Evolutionary conservation across 2,888 invertebrate species (phyloP).

Genomic region (Frankliniella intonsa): DNA sequence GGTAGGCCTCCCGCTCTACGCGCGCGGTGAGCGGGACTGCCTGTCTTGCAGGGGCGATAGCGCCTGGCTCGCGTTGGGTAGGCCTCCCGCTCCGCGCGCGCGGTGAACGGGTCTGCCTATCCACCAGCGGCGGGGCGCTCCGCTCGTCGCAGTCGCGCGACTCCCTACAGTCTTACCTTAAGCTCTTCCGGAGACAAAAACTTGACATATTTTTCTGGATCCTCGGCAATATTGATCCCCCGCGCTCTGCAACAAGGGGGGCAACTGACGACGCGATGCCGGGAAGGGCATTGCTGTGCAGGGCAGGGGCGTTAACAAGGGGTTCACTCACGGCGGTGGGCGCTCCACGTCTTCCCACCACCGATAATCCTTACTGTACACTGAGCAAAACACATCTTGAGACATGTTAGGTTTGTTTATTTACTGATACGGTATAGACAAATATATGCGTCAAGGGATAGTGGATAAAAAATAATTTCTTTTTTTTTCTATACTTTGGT

Average conservation of each 20-base stretch:
- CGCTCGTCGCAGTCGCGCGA: background rate
- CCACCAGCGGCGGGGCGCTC: background rate
- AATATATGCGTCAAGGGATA: no score
- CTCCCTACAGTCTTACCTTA: background rate
- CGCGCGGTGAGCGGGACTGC: background rate
- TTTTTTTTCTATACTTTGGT: background rate
- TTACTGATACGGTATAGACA: background rate
- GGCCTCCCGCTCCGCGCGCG: no score
- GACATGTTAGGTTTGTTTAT: background rate
- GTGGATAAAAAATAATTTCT: background rate
- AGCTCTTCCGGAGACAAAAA: background rate
- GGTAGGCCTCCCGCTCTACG: no score
- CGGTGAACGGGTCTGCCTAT: background rate
- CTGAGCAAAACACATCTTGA: conserved; percentile 1
- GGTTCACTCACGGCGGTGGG: background rate
- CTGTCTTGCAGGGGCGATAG: background rate
- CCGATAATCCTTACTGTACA: conserved; percentile 2
- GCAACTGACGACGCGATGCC: background rate
- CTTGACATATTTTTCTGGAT: background rate
- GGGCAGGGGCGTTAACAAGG: no score
- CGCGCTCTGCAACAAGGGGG: background rate
- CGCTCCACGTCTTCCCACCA: conserved; percentile 1
- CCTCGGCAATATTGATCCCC: conserved; percentile 1
- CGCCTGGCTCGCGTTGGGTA: no score
- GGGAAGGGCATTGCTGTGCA: no score